Conservation (phyloP, 2,888 invertebrate species). For the Mythimna pallens region DNA sequence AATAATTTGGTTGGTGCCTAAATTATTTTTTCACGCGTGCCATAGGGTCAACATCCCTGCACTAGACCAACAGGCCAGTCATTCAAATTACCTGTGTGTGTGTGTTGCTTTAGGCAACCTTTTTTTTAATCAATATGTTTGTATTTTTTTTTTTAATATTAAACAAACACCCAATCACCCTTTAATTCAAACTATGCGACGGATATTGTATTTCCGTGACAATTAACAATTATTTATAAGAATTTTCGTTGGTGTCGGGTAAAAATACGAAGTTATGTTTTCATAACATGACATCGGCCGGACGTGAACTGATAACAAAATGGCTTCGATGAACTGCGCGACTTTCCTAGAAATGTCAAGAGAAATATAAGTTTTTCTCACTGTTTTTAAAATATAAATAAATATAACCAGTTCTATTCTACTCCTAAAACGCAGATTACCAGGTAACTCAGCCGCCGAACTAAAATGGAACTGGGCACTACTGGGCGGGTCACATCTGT, state of each 20-base stretch:
- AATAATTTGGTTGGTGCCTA: no score
- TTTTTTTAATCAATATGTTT: background rate
- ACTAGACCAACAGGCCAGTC: no score
- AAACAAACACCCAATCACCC: slow-evolving; percentile 2
- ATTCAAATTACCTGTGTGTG: background rate
- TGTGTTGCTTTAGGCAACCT: background rate
- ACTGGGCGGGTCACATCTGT: no score
- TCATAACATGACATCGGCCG: slow-evolving; percentile 78
- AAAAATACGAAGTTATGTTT: slow-evolving; percentile 78
- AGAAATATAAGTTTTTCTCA: slow-evolving; percentile 39
- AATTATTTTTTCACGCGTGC: no score
- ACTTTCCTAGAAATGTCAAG: slow-evolving; percentile 58
- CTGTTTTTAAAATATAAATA: background rate
- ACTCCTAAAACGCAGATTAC: no score
- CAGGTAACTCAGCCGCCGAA: no score
- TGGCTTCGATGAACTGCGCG: slow-evolving; percentile 56
- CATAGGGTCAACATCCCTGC: no score
- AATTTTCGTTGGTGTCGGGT: slow-evolving; percentile 69
- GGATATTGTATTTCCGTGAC: slow-evolving; percentile 67
- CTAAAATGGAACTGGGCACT: no score
- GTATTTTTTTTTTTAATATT: slow-evolving; percentile 9
- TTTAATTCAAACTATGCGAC: slow-evolving; percentile 47
- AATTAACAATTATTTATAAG: slow-evolving; percentile 68
- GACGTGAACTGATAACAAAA: slow-evolving; percentile 69
- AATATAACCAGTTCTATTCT: background rate